Evolutionary conservation across 2,797 vertebrate species (phyloP), one percentile per base, ranked within the genome.

Genomic region (Pygocentrus nattereri): DNA sequence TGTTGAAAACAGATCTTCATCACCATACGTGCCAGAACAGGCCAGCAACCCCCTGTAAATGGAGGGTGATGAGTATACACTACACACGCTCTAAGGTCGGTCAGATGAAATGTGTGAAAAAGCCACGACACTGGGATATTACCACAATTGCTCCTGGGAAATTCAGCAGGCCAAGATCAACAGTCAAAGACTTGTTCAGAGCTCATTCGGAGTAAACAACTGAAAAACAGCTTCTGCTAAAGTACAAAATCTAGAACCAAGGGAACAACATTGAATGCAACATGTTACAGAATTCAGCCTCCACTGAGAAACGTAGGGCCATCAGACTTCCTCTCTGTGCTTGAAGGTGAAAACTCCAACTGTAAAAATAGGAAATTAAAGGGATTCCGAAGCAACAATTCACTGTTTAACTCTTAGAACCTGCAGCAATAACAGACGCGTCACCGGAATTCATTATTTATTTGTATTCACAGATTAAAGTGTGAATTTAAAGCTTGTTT

Each of bases 131-230:
- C 62, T 64, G 62, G 62, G 62, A 38, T 64, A 30, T 64, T 38
- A 34, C 30, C 31, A n/a, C 62, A 64, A 64, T 64, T 27, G 25
- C 27, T 27, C 23, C 58, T 0, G 58, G 62, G 62, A 64, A 64
- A 64, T 64, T 34, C 6, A 64, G 7, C 30, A 38, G 30, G 62
- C 62, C 62, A 64, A 64, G 62, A 64, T 64, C 62, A 64, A 64
- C 62, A 64, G 38, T 64, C 18, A 64, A 64, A 64, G 31, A 30
- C 21, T 64, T 64, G 62, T 64, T 64, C 18, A 27, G 58, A 27
- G 62, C 21, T 16, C 6, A 16, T 8, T 64, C 30, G 34, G 64
- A 34, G 62, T 21, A 34, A 34, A 30, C 15, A 64, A 34, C 31
- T 19, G 16, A 64, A 31, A 18, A 34, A 64, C 21, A 64, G 31